These are phyloP conservation scores for Allygus modestus DNA, from an alignment of 2,888 invertebrate species.

Conservation along the genomic window DNA sequence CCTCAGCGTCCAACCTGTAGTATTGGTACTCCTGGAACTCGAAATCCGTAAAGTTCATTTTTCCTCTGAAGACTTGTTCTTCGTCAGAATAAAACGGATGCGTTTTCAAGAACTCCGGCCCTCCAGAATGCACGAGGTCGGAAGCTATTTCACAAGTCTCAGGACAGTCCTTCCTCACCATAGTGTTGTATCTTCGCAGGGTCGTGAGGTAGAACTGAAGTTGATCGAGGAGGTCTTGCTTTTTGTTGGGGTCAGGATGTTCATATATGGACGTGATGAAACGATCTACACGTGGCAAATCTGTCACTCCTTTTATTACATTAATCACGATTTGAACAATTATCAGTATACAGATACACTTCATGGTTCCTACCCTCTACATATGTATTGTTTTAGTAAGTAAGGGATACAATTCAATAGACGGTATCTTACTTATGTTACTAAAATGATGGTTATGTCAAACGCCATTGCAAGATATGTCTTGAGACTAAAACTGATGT, in stretches of 20 bases:
- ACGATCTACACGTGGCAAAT: slow-evolving; percentile 20
- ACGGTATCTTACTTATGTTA: too few species aligned
- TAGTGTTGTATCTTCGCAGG: slow-evolving; percentile 17
- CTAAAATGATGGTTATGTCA: too few species aligned
- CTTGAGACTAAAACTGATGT: too few species aligned
- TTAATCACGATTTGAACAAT: not conserved
- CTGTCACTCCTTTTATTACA: slow-evolving; percentile 29
- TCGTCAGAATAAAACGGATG: slow-evolving; percentile 45
- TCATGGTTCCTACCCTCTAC: not conserved
- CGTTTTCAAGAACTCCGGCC: slow-evolving; percentile 52
- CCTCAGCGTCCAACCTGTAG: slow-evolving; percentile 49
- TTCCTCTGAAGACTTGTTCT: slow-evolving; percentile 26
- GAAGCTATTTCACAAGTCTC: slow-evolving; percentile 31
- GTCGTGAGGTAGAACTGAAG: slow-evolving; percentile 37
- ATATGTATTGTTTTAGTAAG: not conserved
- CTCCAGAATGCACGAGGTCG: slow-evolving; percentile 44
- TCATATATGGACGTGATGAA: slow-evolving; percentile 30
- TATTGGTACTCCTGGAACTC: slow-evolving; percentile 57
- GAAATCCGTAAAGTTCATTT: slow-evolving; percentile 55
- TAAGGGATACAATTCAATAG: too few species aligned
- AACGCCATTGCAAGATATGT: too few species aligned
- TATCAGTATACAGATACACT: not conserved
- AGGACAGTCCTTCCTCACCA: slow-evolving; percentile 41
- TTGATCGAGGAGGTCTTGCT: slow-evolving; percentile 32
- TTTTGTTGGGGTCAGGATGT: slow-evolving; percentile 18